Conservation (phyloP, 2,888 invertebrate species). For the Mystacides longicornis region DNA sequence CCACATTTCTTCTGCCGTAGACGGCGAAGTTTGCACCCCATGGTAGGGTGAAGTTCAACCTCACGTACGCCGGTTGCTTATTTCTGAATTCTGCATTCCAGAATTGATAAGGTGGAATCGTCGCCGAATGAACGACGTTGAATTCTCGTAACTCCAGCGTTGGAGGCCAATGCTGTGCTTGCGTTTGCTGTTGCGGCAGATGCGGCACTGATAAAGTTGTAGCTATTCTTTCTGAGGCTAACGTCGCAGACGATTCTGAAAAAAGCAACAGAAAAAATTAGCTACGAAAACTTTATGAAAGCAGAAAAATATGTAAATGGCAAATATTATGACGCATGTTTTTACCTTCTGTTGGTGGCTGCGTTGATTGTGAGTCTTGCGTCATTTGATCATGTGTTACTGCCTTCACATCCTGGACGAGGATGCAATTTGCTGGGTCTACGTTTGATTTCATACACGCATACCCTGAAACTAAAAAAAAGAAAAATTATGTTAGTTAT, state of each 20-base stretch:
- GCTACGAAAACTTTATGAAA: too few species aligned
- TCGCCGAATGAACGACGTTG: constrained; percentile 75
- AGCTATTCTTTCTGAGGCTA: constrained; percentile 51
- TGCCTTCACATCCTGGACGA: constrained; percentile 83
- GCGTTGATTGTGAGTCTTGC: constrained; percentile 65
- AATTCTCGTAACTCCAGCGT: constrained; percentile 76
- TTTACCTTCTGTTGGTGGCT: constrained; percentile 63
- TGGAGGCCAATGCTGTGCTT: constrained; percentile 70
- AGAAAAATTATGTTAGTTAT: too few species aligned
- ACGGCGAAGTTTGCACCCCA: constrained; percentile 94
- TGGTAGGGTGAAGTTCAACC: constrained; percentile 82
- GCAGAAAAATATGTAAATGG: too few species aligned
- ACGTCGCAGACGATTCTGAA: constrained; percentile 61
- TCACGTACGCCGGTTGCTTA: constrained; percentile 82
- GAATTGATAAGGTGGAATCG: constrained; percentile 84
- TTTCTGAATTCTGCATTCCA: constrained; percentile 91
- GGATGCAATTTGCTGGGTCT: constrained; percentile 79
- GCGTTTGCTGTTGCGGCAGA: constrained; percentile 64
- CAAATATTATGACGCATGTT: neutral
- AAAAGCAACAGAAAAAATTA: constrained; percentile 24
- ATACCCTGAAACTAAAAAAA: constrained; percentile 62
- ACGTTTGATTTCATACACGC: constrained; percentile 84
- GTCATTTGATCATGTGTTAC: constrained; percentile 81
- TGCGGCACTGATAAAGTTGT: constrained; percentile 48
- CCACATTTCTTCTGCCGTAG: constrained; percentile 89